These are phyloP conservation scores for Brachionus sp. DNA, from an alignment of 1,140 invertebrate species.

Conservation along the genomic window DNA sequence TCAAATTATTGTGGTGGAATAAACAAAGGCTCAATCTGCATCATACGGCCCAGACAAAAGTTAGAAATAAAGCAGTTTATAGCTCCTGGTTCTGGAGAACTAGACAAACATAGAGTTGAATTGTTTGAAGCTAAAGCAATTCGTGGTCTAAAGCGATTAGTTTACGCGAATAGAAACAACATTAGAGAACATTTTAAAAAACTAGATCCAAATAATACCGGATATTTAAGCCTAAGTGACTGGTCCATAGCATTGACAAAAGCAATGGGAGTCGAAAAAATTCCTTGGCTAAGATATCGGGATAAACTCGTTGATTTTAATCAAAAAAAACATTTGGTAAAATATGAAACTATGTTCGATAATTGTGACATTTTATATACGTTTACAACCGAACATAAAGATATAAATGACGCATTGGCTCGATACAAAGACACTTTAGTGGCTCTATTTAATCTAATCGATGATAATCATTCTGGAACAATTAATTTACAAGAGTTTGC, in stretches of 20 bases:
- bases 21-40: constrained; percentile 84
- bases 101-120: constrained; percentile 62
- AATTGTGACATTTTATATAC: constrained; percentile 62
- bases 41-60: constrained; percentile 62
- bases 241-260: constrained; percentile 76
- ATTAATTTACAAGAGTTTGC: constrained; percentile 45
- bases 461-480: constrained; percentile 44
- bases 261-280: constrained; percentile 67
- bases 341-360: constrained; percentile 70
- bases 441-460: constrained; percentile 38
- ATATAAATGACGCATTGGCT: constrained; percentile 42
- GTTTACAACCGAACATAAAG: neutral
- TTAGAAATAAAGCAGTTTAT: constrained; percentile 69
- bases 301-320: constrained; percentile 69
- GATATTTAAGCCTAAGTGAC: constrained; percentile 69
- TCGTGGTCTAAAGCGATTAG: constrained; percentile 70
- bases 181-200: constrained; percentile 70
- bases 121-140: constrained; percentile 77
- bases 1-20: constrained; percentile 91
- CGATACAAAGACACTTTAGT: constrained; percentile 39
- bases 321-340: constrained; percentile 63
- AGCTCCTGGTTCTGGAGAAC: constrained; percentile 58
- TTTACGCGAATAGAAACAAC: constrained; percentile 67
- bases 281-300: constrained; percentile 77
- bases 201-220: constrained; percentile 69